Base-by-base conservation (phyloP, 2,797 vertebrate genomes). In the Benthosema pterotum region DNA sequence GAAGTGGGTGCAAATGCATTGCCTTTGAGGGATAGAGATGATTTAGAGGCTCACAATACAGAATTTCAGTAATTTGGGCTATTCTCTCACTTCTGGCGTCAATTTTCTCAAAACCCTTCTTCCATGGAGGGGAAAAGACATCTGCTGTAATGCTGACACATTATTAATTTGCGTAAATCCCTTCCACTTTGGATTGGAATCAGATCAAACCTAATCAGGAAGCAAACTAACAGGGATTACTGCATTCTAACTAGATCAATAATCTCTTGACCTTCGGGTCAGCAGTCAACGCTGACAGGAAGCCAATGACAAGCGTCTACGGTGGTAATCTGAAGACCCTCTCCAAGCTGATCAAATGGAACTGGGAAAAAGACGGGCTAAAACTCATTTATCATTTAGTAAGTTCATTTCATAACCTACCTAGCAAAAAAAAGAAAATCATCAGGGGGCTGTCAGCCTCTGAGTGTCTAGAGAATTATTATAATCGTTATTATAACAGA, bases 351-450 rank as follows among this genome's bases (percentile, higher is more conserved):
- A 63, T 11, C 15, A 57, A 57, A 51, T 57, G 5, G 47, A 60
- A 38, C 22, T 25, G 22, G 22, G 3, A 22, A 32, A 32, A 32
- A 32, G 7, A 8, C 1, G 16, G n/a, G 16, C 18, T 53, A 49
- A 63, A 53, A 28, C 28, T 5, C 19, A 11, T 42, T 66, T 17
- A 46, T 57, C 12, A n/a, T 18, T 66, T 70, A 61, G 71, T 64
- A 42, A 70, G 71, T 6, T 59, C 11, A n/a, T 17, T 38, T 38
- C 1, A 22, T 17, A 71, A 51, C 38, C 28, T 52, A 3, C 25
- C 57, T 45, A 69, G 43, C 9, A 66, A 77, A 77, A 74, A 16
- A 58, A 52, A 75, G 43, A 42, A 43, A 65, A 72, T 57, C 12
- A 45, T 63, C 47, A 50, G 14, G 1, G 7, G 15, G 25, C 18